phyloP scores from a whole-genome alignment of 1,140 invertebrate species.

The Pseudomyrmex concolor region DNA sequence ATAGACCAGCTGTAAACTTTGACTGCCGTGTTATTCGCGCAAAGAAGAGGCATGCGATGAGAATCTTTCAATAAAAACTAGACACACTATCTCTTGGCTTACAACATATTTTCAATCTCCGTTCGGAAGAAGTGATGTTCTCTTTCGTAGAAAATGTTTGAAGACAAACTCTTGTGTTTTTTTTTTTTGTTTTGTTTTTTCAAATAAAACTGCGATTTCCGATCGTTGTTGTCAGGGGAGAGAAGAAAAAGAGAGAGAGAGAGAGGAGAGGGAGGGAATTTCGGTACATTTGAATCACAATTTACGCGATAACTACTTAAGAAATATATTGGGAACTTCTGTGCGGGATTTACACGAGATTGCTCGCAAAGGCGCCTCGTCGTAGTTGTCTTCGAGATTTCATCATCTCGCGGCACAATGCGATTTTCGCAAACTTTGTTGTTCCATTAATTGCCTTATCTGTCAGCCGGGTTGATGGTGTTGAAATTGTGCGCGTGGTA shows the following conservation, averaged over 20 bases:
- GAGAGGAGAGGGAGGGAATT: too few relatives aligned
- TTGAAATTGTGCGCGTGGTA: slow-evolving; percentile 32
- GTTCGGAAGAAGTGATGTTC: too few relatives aligned
- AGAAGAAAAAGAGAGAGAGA: too few relatives aligned
- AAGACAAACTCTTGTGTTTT: too few relatives aligned
- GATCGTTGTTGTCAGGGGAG: too few relatives aligned
- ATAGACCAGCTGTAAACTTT: slow-evolving; percentile 32
- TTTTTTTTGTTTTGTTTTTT: too few relatives aligned
- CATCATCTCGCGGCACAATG: background rate
- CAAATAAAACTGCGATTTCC: too few relatives aligned
- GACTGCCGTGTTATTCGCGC: background rate
- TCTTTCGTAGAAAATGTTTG: too few relatives aligned
- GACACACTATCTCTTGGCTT: background rate
- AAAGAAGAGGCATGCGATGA: too few relatives aligned
- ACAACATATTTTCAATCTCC: background rate
- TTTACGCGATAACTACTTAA: too few relatives aligned
- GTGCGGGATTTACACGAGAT: background rate
- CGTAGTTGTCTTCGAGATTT: background rate
- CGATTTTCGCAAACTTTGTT: slow-evolving; percentile 20
- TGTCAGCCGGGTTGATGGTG: background rate
- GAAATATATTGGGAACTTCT: background rate
- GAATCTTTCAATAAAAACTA: slow-evolving; percentile 19
- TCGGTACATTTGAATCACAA: too few relatives aligned
- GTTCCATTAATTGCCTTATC: slow-evolving; percentile 25
- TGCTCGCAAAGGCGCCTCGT: background rate